These are phyloP conservation scores for Asbolus verrucosus DNA, from an alignment of 1,140 invertebrate genomes.

Conservation along the genomic window DNA sequence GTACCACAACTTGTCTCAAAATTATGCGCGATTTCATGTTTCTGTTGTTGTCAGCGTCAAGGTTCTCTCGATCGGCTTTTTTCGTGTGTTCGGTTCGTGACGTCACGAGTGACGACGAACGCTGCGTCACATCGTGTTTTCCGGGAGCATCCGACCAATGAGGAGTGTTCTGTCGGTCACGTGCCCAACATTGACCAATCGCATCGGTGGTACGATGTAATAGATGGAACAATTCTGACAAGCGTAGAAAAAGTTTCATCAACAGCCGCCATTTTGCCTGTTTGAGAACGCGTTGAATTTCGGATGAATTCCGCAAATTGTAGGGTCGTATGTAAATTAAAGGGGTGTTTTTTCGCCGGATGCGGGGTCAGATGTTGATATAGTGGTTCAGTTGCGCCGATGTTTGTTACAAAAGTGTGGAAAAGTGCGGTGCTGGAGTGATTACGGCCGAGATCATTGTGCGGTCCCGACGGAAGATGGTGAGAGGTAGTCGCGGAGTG, in stretches of 20 bases:
- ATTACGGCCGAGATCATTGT: constrained; percentile 72
- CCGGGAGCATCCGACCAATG: constrained; percentile 66
- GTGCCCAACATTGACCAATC: constrained; percentile 71
- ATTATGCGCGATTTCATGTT: constrained; percentile 22
- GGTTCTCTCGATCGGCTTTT: constrained; percentile 43
- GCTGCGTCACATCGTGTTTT: constrained; percentile 64
- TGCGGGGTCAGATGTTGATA: constrained; percentile 59
- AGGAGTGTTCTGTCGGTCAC: constrained; percentile 66
- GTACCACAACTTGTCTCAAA: not conserved
- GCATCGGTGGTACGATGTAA: constrained; percentile 67
- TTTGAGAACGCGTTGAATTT: constrained; percentile 79
- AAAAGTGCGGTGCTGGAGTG: constrained; percentile 59
- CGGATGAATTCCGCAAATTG: constrained; percentile 69
- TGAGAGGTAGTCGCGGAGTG: constrained; percentile 72
- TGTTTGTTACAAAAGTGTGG: constrained; percentile 63
- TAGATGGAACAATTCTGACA: constrained; percentile 88
- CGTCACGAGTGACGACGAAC: constrained; percentile 61
- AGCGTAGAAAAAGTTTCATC: constrained; percentile 93
- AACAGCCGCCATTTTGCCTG: constrained; percentile 92
- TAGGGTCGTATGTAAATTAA: constrained; percentile 60
- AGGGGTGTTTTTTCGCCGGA: constrained; percentile 60
- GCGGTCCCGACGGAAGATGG: constrained; percentile 76
- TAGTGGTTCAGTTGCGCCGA: constrained; percentile 60
- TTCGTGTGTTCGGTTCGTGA: constrained; percentile 52
- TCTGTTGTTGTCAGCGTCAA: constrained; percentile 45